Evolutionary conservation across 2,113 vertebrate genomes (phyloP), one percentile per base, ranked within the genome.

Genomic region (Hepsetus odoe): DNA sequence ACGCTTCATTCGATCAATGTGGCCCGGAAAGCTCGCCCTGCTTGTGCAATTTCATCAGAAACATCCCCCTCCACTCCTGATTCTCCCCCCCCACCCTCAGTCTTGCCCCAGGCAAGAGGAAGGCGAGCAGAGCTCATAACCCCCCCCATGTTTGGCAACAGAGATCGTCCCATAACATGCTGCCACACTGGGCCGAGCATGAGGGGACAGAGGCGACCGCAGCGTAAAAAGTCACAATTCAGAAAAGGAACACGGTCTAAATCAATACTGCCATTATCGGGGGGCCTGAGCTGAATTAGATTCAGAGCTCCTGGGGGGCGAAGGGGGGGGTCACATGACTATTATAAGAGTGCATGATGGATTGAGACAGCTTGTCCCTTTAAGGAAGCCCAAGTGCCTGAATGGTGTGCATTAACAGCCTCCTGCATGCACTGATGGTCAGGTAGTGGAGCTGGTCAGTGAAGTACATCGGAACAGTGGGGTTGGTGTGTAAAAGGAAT

Each of bases 231-330:
- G 81, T 79, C 83, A 81, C 59, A 24, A 69, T 74, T 59, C 16
- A 76, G 82, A 81, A 80, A 72, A 70, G 80, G 80, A 85, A 85
- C 71, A 80, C 76, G 80, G 84, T 82, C 78, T 55, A 79, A 83
- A 90, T 92, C 90, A 83, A 90, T 90, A 91, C 55, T 81, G 86
- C 80, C 84, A 90, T 91, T 89, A 92, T 86, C 85, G 82, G 77
- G 65, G 13, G 79, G 84, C 72, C 82, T 40, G 74, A 74, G 83
- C 85, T 88, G 87, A 91, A 92, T 90, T 86, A 87, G 86, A 88
- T 90, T 90, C 88, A 88, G 69, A 59, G 76, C 80, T 74, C 81
- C 64, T 8, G 80, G 85, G 84, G 83, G 85, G n/a, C n/a, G n/a
- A 86, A 76, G 81, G 80, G 80, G 56, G 72, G 69, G 58, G 42